phyloP scores from a whole-genome alignment of 2,797 vertebrate genomes.

The Anguilla megastoma region DNA sequence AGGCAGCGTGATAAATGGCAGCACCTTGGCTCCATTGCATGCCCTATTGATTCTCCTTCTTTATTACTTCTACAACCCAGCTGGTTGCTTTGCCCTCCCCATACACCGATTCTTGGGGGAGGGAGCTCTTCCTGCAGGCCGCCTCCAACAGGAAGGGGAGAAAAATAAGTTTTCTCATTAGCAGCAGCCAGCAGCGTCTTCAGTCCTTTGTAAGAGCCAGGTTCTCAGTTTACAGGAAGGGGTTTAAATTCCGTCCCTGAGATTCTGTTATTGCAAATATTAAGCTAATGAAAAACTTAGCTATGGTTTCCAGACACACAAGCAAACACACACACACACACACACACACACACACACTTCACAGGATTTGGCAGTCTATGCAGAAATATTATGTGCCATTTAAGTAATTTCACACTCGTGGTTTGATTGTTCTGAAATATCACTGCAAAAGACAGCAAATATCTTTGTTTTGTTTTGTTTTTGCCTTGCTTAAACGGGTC shows the following conservation, averaged over 20 bases:
- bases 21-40: conserved; percentile 99
- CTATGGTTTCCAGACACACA: conserved; percentile 24
- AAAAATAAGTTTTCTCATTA: conserved; percentile 73
- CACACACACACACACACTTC: conserved; percentile 20
- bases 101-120: conserved; percentile 79
- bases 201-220: conserved; percentile 56
- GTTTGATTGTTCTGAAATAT: conserved; percentile 35
- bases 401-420: conserved; percentile 24
- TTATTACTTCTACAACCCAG: conserved; percentile 99
- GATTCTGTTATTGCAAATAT: conserved; percentile 54
- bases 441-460: conserved; percentile 26
- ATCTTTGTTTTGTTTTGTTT: conserved; percentile 22
- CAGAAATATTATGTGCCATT: conserved; percentile 25
- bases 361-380: conserved; percentile 23
- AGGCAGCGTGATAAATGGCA: conserved; percentile 99
- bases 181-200: conserved; percentile 60
- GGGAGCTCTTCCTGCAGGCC: conserved; percentile 84
- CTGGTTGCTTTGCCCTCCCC: conserved; percentile 97
- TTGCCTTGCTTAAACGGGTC: conserved; percentile 4
- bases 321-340: not conserved
- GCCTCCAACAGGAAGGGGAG: conserved; percentile 84
- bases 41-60: conserved; percentile 99
- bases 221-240: conserved; percentile 53
- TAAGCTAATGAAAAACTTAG: conserved; percentile 32
- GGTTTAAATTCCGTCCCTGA: not conserved